These are phyloP conservation scores for Phlogophora meticulosa DNA, from an alignment of 2,888 invertebrate genomes.

Conservation along the genomic window DNA sequence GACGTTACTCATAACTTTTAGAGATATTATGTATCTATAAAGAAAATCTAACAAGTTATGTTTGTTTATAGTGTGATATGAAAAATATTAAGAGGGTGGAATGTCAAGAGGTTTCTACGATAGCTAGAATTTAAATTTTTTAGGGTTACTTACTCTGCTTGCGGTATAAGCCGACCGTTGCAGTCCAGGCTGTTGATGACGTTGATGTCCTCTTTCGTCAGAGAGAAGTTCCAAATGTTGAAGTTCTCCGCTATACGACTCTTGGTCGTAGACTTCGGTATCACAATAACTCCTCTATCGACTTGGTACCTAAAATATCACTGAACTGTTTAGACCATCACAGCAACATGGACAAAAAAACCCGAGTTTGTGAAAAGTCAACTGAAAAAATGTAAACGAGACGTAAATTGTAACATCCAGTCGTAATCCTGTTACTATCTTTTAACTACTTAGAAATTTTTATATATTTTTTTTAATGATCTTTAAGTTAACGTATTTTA, in stretches of 20 bases:
- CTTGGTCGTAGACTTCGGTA: constrained; percentile 91
- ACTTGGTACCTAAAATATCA: constrained; percentile 74
- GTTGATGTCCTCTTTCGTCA: constrained; percentile 88
- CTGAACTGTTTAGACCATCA: neutral
- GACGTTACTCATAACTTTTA: neutral
- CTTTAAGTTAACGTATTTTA: too few species aligned
- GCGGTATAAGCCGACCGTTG: constrained; percentile 91
- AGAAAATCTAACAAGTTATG: neutral
- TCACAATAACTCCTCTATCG: constrained; percentile 87
- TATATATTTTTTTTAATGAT: too few species aligned
- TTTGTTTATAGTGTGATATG: neutral
- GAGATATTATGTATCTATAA: neutral
- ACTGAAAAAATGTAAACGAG: too few species aligned
- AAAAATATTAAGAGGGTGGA: neutral
- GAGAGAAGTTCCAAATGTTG: constrained; percentile 89
- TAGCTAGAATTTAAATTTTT: too few species aligned
- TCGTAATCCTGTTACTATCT: too few species aligned
- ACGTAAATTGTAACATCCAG: too few species aligned
- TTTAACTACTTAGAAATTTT: too few species aligned
- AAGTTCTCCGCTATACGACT: constrained; percentile 89
- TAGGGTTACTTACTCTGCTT: constrained; percentile 85
- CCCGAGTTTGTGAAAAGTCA: too few species aligned
- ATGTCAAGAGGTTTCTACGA: too few species aligned
- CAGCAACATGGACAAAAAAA: neutral
- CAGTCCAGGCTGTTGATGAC: constrained; percentile 92